Conservation (phyloP, 2,888 invertebrate genomes). For the Ennomos fuscantarius region DNA sequence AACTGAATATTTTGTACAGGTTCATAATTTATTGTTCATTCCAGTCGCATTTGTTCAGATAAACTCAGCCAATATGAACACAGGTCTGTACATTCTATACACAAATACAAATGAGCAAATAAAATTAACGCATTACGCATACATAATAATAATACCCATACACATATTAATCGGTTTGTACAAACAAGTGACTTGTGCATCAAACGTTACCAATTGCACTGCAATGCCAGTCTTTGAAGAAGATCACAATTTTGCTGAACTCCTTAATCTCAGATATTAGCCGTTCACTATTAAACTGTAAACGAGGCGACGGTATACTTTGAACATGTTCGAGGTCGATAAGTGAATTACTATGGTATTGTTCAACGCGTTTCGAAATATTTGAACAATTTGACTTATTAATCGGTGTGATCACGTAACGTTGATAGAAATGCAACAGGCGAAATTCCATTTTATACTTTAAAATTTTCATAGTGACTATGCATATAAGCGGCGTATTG, state of each 20-base stretch:
- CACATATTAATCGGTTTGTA: slow-evolving; percentile 70
- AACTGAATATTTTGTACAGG: no score
- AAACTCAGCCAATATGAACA: slow-evolving; percentile 17
- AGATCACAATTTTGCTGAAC: slow-evolving; percentile 66
- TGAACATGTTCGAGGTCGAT: neutral
- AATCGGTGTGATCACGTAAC: no score
- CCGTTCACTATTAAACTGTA: slow-evolving; percentile 21
- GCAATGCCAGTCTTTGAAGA: slow-evolving; percentile 69
- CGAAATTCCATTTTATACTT: no score
- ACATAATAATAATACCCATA: slow-evolving; percentile 52
- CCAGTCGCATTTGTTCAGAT: slow-evolving; percentile 4
- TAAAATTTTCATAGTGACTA: no score
- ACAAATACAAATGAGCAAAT: slow-evolving; percentile 49
- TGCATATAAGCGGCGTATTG: no score
- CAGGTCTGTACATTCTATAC: slow-evolving; percentile 25
- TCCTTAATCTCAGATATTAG: slow-evolving; percentile 63
- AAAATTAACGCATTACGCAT: slow-evolving; percentile 47
- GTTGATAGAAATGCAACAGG: no score
- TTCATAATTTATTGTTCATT: neutral
- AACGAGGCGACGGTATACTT: slow-evolving; percentile 2
- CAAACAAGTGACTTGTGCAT: slow-evolving; percentile 82
- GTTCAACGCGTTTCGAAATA: no score
- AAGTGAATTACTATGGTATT: neutral
- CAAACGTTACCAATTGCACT: slow-evolving; percentile 52
- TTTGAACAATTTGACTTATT: no score